Conservation (phyloP, 1,140 invertebrate species). For the Zaprionus nigranus region DNA sequence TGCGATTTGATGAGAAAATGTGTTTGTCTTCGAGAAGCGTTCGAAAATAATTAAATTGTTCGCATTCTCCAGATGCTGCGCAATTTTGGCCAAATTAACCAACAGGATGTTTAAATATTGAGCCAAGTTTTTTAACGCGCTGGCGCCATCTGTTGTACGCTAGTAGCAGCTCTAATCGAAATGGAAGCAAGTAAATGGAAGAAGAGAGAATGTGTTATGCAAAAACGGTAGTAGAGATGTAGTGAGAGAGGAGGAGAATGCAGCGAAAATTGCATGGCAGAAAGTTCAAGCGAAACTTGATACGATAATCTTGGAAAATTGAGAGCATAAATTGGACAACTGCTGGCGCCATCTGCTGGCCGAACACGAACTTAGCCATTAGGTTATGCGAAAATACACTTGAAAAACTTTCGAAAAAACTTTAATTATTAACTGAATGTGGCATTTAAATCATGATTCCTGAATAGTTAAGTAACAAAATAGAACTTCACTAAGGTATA, state of each 20-base stretch:
- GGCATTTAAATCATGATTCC: not conserved
- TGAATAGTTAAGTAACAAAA: not conserved
- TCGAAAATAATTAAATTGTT: constrained; percentile 77
- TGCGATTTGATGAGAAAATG: constrained; percentile 70
- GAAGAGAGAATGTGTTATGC: not conserved
- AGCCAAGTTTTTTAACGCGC: constrained; percentile 2
- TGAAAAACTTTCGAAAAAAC: not conserved
- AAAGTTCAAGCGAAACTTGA: not conserved
- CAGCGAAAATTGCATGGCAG: constrained; percentile 7
- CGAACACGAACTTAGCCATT: not conserved
- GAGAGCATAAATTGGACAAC: not conserved
- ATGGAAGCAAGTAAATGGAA: not conserved
- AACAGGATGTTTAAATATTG: constrained; percentile 25
- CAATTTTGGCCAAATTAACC: constrained; percentile 54
- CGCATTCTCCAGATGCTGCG: constrained; percentile 57
- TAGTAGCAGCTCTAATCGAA: constrained; percentile 2
- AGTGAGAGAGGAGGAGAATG: not conserved
- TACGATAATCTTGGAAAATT: not conserved
- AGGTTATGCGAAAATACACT: not conserved
- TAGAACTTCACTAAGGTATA: not conserved
- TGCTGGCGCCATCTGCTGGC: constrained; percentile 20
- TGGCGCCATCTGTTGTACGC: constrained; percentile 40
- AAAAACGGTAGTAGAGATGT: not conserved
- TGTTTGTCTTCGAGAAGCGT: constrained; percentile 60
- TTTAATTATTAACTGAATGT: not conserved